Evolutionary conservation across 2,797 vertebrate species (phyloP), one percentile per base, ranked within the genome.

Genomic region (Acrossocheilus fasciatus): DNA sequence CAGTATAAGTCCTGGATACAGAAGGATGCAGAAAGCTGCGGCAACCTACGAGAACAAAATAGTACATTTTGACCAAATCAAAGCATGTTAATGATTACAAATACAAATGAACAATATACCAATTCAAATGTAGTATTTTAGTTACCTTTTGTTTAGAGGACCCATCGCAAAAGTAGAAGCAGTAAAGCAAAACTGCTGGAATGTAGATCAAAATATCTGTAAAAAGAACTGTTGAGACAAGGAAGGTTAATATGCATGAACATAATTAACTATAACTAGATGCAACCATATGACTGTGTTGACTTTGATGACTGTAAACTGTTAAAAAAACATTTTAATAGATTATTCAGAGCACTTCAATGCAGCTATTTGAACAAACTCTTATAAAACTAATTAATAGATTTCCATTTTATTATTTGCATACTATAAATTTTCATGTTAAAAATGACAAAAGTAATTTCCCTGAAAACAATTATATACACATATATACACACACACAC

Each of bases 1-100:
- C 47, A 99, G 96, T 92, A 98, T 97, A 45, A 99, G 95, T 79
- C 98, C 98, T 52, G 98, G 98, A 89, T 99, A 99, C 34, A 99
- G 96, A 89, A 99, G 92, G 89, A 97, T 96, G 90, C 97, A 98
- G 62, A 99, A 91, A 82, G 95, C 90, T 85, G 88, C 95, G 57
- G 96, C 95, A 80, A 96, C 94, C 98, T 99, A 90, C n/a, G 81
- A 83, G 85, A 30, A 88, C 88, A 86, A 85, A 81, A 47, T 64
- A 81, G 82, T 82, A 39, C 6, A 88, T 45, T 69, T 36, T 45
- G 50, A 81, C n/a, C 52, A 20, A 73, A 47, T 66, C 1, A 64
- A 17, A 26, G 6, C 6, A 69, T 17, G 26, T 17, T 14, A 86
- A 36, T 79, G 5, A 70, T 34, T 69, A 50, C 7, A 64, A 62